Base-by-base conservation (phyloP, 2,797 vertebrate genomes). In the Trematomus bernacchii region DNA sequence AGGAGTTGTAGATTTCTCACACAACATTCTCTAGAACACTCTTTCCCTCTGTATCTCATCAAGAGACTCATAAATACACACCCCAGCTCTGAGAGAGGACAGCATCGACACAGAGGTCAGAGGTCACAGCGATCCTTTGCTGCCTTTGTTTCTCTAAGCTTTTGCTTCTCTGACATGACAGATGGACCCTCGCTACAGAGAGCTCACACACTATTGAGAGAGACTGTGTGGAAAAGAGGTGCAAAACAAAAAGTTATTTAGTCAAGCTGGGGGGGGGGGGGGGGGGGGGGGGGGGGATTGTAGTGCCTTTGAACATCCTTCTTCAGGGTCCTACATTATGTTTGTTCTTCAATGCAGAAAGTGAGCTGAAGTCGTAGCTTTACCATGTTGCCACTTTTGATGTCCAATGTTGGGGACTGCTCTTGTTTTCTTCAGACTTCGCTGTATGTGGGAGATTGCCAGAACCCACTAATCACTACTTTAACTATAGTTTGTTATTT, bases 131-230 rank as follows among this genome's bases (percentile, higher is more conserved):
- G 10, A 15, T 47, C 70, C 76, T 83, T 74, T 73, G 57, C 67
- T 6, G 60, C 74, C 73, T 82, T 86, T 83, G 74, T 85, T n/a
- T 51, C 13, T 7, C 12, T 53, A 4, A 10, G 73, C 70, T 69
- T 78, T 82, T 69, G 10, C 52, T 3, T 53, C 44, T 13, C 44
- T 61, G 85, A 82, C 68, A 9, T 80, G 87, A 85, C 64, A 44
- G 74, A 83, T 87, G 83, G 79, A 63, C 66, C 76, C 13, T 69
- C 14, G 62, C 65, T 55, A 16, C 66, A 73, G 14, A 68, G 14
- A 52, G 27, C 47, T 71, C 55, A 2, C 58, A 64, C 33, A 15
- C 68, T 63, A 42, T 69, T 65, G 44, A 72, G 37, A 42, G 13
- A 68, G 51, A 40, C 23, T 21, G 70, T 21, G 53, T 23, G 16